phyloP scores from a whole-genome alignment of 2,113 vertebrate species.

The Hemibates koningsi region DNA sequence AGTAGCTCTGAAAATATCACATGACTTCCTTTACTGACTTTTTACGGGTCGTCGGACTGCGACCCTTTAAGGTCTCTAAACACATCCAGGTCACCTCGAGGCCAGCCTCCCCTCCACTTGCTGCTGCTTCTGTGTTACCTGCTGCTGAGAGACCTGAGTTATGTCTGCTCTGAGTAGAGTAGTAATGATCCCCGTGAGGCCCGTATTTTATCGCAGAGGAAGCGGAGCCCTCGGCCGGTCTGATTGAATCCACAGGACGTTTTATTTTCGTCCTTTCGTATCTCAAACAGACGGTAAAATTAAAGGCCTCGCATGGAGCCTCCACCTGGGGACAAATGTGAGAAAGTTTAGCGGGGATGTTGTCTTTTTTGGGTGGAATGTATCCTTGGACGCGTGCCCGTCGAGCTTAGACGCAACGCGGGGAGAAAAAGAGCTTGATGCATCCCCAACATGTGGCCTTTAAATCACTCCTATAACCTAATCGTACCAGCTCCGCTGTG shows the following conservation, averaged over 20 bases:
- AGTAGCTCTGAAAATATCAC: background rate
- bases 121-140: constrained; percentile 36
- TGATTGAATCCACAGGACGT: background rate
- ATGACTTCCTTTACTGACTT: background rate
- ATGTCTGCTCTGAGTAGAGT: constrained; percentile 67
- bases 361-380: constrained; percentile 37
- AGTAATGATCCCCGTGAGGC: constrained; percentile 68
- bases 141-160: constrained; percentile 60
- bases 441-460: constrained; percentile 64
- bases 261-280: background rate
- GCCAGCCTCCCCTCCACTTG: background rate
- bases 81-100: constrained; percentile 30
- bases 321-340: background rate
- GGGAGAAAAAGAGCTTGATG: constrained; percentile 26
- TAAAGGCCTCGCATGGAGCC: background rate
- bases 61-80: background rate
- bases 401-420: constrained; percentile 5
- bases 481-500: constrained; percentile 52
- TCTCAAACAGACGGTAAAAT: background rate
- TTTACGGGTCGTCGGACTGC: background rate
- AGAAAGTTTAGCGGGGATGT: constrained; percentile 4
- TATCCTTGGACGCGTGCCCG: constrained; percentile 29
- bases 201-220: constrained; percentile 63
- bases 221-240: constrained; percentile 42
- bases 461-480: constrained; percentile 60